These are phyloP conservation scores for Myodes glareolus DNA, from an alignment of 2,113 vertebrate species.

Conservation along the genomic window DNA sequence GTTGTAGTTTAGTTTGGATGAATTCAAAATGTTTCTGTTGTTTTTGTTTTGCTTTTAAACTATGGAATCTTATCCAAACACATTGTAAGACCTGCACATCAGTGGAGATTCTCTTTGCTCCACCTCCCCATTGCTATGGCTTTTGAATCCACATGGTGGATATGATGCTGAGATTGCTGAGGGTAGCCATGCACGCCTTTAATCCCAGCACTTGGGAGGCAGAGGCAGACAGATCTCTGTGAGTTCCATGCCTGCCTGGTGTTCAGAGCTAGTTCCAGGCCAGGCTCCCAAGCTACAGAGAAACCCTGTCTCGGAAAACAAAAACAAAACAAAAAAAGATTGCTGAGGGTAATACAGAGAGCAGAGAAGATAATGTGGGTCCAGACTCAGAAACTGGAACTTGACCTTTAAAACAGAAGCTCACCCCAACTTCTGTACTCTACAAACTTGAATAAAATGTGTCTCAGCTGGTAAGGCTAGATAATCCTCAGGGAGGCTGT, in stretches of 20 bases:
- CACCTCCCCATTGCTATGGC: not conserved
- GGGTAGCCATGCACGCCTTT: too few relatives aligned
- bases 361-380: fast-evolving
- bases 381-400: not conserved
- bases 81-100: not conserved
- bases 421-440: not conserved
- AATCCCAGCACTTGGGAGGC: too few relatives aligned
- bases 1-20: not conserved
- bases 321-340: too few relatives aligned
- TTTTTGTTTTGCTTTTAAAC: not conserved
- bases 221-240: too few relatives aligned
- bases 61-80: not conserved
- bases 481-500: not conserved
- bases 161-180: not conserved
- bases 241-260: too few relatives aligned
- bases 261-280: too few relatives aligned
- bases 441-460: not conserved
- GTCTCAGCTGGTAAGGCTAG: not conserved
- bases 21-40: not conserved
- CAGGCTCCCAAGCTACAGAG: too few relatives aligned
- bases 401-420: not conserved
- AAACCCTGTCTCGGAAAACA: too few relatives aligned
- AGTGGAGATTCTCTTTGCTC: not conserved
- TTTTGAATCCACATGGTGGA: not conserved
- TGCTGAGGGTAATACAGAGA: not conserved